A percentile compares a stretch with the other conserved stretches of the same genome.
phyloP scores from a whole-genome alignment of 1,140 invertebrate species.

The Drosophila carrolli region DNA sequence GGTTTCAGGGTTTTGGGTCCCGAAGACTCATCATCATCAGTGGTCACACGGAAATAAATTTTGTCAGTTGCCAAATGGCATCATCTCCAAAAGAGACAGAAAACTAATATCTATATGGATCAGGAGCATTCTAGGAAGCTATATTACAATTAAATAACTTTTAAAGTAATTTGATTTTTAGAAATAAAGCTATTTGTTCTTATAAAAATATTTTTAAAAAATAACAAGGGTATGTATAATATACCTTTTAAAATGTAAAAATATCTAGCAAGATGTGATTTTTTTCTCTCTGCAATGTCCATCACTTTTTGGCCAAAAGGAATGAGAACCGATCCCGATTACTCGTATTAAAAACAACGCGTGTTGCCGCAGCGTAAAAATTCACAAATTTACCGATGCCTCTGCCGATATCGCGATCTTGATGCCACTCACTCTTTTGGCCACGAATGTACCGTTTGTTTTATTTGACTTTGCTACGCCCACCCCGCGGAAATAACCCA shows the following conservation, averaged over 20 bases:
- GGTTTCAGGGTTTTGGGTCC: constrained; percentile 2
- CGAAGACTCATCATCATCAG: constrained; percentile 32
- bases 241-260: too few relatives aligned
- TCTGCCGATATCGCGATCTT: constrained; percentile 52
- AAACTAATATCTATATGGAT: not conserved
- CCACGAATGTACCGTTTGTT: constrained; percentile 71
- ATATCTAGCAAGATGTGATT: too few relatives aligned
- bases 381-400: constrained; percentile 75
- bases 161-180: too few relatives aligned
- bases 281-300: constrained; percentile 12
- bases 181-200: too few relatives aligned
- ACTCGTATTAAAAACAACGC: constrained; percentile 68
- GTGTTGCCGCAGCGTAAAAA: constrained; percentile 72
- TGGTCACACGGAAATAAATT: constrained; percentile 12
- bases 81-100: not conserved
- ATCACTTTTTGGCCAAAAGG: constrained; percentile 16
- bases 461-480: constrained; percentile 72
- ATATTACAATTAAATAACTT: too few relatives aligned
- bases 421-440: constrained; percentile 35
- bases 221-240: too few relatives aligned
- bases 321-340: constrained; percentile 43
- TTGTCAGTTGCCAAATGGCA: too few relatives aligned
- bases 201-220: too few relatives aligned
- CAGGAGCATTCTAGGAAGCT: too few relatives aligned
- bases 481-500: constrained; percentile 3